Base-by-base conservation (phyloP, 2,113 vertebrate species). In the Cavia aperea region DNA sequence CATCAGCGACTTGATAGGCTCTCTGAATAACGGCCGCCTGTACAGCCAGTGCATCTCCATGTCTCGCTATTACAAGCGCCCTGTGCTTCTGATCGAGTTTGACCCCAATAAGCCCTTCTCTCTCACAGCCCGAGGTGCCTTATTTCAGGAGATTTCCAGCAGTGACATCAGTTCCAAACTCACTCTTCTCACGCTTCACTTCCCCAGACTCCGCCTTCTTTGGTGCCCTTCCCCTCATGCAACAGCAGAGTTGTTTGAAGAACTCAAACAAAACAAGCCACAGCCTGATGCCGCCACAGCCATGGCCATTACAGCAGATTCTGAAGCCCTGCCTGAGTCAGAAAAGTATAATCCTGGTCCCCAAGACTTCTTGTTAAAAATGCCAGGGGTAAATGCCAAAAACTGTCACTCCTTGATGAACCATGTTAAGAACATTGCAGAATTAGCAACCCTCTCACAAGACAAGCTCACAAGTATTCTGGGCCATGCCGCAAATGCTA, bases 171-270 rank as follows among this genome's bases (percentile, higher is more conserved):
- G 98, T 33, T 99, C 99, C 73, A 99, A 99, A 31, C 98, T 99
- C 46, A 98, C 99, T 0, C 98, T 99, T 1, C 98, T 99, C 11
- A 99, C 98, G 0, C 98, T 99, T 23, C 99, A 99, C 95, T 99
- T 99, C 97, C 99, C 99, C 0, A 98, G 98, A 2, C 97, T 99
- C 8, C 98, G 99, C 2, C 96, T 99, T 11, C 98, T 99, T 73
- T 99, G 99, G 99, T 99, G 99, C 95, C 98, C 99, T 0, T 99
- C 99, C 3, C 99, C 99, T 0, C 98, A 99, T 0, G 98, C 97
- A 78, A 99, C 99, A 0, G 99, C 99, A 0, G 98, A 99, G 79
- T 95, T 99, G 23, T 99, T 99, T 86, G 97, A 98, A 93, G 99
- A 99, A 46, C 96, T 99, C 79, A 99, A 99, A 89, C 97, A 97